phyloP scores from a whole-genome alignment of 2,888 invertebrate genomes.

The Drosophila aldrichi region DNA sequence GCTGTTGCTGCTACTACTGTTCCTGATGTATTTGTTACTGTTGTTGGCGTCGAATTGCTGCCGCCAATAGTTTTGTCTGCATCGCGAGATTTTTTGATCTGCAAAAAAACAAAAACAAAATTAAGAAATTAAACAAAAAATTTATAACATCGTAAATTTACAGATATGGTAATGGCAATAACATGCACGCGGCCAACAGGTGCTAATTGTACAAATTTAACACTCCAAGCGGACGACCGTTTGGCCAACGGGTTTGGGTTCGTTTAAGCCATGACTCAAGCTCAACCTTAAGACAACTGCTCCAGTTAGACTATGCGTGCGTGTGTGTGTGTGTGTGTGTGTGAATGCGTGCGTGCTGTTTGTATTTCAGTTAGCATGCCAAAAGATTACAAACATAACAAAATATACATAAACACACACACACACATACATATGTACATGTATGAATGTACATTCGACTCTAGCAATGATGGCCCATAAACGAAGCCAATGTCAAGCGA shows the following conservation, averaged over 20 bases:
- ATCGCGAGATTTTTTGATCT: conserved; percentile 73
- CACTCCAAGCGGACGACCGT: conserved; percentile 8
- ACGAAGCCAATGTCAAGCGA: conserved; percentile 61
- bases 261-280: conserved; percentile 19
- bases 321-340: not conserved
- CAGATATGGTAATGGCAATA: conserved; percentile 42
- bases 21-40: conserved; percentile 52
- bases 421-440: not conserved
- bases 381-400: conserved; percentile 27
- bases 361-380: conserved; percentile 20
- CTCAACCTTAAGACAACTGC: conserved; percentile 31
- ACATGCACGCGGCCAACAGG: conserved; percentile 50
- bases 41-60: conserved; percentile 29
- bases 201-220: conserved; percentile 68
- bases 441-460: too few relatives aligned
- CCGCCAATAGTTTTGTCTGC: conserved; percentile 49
- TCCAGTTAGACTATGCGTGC: conserved; percentile 40
- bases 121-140: not conserved
- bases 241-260: conserved; percentile 2
- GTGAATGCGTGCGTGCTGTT: conserved; percentile 14
- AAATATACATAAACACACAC: not conserved
- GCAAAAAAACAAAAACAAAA: conserved; percentile 20
- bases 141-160: conserved; percentile 36
- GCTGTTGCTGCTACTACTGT: conserved; percentile 57
- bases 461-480: conserved; percentile 24